These are phyloP conservation scores for Rhamnusium bicolor DNA, from an alignment of 2,888 invertebrate species.

Conservation along the genomic window DNA sequence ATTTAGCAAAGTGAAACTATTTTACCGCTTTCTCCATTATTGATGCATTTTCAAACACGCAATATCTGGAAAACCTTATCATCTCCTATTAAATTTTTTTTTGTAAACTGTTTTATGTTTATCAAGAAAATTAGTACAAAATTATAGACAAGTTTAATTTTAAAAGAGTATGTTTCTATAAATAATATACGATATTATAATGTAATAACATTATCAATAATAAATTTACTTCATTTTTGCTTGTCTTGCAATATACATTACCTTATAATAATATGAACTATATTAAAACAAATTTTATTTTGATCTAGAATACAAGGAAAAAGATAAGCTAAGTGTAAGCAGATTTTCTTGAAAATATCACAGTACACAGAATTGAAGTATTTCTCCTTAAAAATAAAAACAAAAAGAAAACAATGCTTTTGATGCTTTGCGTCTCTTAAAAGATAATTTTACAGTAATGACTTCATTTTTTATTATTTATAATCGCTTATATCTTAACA, in stretches of 20 bases:
- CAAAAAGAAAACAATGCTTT: no score
- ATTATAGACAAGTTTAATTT: not conserved
- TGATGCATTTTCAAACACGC: constrained; percentile 52
- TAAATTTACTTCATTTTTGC: not conserved
- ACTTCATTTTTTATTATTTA: no score
- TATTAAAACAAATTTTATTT: no score
- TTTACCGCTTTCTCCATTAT: constrained; percentile 59
- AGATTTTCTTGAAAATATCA: no score
- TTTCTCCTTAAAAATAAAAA: no score
- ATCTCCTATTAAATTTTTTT: constrained; percentile 38
- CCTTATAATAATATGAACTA: no score
- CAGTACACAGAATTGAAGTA: no score
- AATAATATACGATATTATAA: not conserved
- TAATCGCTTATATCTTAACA: no score
- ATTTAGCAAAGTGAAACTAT: constrained; percentile 61
- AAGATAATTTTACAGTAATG: no score
- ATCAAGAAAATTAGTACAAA: not conserved
- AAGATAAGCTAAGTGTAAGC: no score
- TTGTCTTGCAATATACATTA: not conserved
- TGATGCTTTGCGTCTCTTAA: no score
- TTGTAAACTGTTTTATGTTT: constrained; percentile 21
- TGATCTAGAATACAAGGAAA: no score
- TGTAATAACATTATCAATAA: not conserved
- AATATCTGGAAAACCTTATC: constrained; percentile 28
- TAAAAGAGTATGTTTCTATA: not conserved